Percentiles rank a stretch among this genome's conserved stretches.
Evolutionary conservation across 64 coral and sea anemone species (phyloP).

Genomic region (Dendronephthya gigantea): DNA sequence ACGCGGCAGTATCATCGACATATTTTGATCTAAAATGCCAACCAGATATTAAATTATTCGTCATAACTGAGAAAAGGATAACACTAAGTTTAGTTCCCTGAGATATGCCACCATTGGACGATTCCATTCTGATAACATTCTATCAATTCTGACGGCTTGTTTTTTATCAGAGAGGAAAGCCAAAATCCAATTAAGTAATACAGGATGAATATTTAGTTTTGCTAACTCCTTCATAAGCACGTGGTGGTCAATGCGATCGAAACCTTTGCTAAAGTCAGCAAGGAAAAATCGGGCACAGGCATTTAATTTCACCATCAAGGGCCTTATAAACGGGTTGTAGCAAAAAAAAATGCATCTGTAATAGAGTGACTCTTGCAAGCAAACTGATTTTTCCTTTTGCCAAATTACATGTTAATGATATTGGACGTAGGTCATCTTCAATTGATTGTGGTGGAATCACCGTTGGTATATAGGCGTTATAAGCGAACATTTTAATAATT

Average conservation of each 20-base stretch:
- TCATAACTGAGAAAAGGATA: slow-evolving; percentile 16
- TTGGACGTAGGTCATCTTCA: slow-evolving; percentile 21
- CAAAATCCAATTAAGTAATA: background rate
- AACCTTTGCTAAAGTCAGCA: too few relatives aligned
- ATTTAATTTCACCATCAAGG: too few relatives aligned
- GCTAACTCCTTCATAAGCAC: too few relatives aligned
- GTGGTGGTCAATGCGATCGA: too few relatives aligned
- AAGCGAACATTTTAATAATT: background rate
- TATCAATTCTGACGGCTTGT: background rate
- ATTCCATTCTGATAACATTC: too few relatives aligned
- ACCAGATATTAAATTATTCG: slow-evolving; percentile 8
- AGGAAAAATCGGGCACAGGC: too few relatives aligned
- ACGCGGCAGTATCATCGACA: too few relatives aligned
- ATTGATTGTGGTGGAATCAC: background rate
- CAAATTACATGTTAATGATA: background rate
- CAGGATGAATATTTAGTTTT: too few relatives aligned
- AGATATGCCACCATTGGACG: too few relatives aligned
- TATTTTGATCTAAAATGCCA: too few relatives aligned
- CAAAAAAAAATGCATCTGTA: background rate
- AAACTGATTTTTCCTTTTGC: slow-evolving; percentile 28
- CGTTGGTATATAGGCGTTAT: background rate
- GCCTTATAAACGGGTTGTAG: too few relatives aligned
- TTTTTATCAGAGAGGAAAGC: background rate
- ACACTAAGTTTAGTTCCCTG: slow-evolving; percentile 22
- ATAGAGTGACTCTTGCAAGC: slow-evolving; percentile 13